Conservation (phyloP, 2,888 invertebrate genomes). For the Heliconius erato region DNA sequence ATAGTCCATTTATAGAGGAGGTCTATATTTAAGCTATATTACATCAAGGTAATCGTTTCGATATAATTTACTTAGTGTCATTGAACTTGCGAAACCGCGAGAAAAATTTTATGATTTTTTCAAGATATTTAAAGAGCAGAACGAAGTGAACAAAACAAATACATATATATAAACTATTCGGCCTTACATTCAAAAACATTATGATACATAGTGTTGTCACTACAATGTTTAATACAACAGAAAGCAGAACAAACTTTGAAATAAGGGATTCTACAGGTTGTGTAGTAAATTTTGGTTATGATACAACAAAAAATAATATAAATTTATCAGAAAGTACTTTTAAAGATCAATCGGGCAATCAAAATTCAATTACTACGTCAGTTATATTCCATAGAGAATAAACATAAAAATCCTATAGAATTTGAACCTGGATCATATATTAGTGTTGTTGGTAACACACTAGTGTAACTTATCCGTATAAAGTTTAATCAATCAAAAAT, state of each 20-base stretch:
- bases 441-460: too few relatives aligned
- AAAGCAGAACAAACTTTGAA: slow-evolving; percentile 67
- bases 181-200: slow-evolving; percentile 74
- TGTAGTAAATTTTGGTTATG: slow-evolving; percentile 70
- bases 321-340: slow-evolving; percentile 59
- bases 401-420: too few relatives aligned
- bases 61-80: not conserved
- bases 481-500: too few relatives aligned
- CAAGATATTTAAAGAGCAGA: slow-evolving; percentile 79
- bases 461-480: too few relatives aligned
- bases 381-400: too few relatives aligned
- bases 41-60: not conserved
- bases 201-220: slow-evolving; percentile 79
- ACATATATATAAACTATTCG: slow-evolving; percentile 75
- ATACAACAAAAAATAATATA: slow-evolving; percentile 66
- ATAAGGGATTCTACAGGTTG: slow-evolving; percentile 77
- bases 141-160: slow-evolving; percentile 67
- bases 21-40: too few relatives aligned
- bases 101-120: too few relatives aligned
- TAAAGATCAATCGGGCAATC: slow-evolving; percentile 53
- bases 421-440: too few relatives aligned
- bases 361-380: too few relatives aligned
- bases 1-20: too few relatives aligned
- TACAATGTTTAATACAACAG: slow-evolving; percentile 65
- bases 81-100: not conserved